Base-by-base conservation (phyloP, 2,797 vertebrate species). In the Pangasius mekongensis region DNA sequence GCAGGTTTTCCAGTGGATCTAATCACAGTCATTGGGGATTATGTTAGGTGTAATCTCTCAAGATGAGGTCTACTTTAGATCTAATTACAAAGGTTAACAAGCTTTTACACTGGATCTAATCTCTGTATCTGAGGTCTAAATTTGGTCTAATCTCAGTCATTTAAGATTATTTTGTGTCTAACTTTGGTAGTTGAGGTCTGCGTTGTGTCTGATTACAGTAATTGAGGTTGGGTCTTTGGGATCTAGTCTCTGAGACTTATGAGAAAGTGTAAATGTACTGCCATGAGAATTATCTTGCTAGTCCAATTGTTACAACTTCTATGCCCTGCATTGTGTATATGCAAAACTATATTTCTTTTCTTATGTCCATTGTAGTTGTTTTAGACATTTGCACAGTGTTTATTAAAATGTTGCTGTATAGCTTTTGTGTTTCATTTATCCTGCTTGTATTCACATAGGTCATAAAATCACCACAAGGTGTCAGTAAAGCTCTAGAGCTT, bases 351-450 rank as follows among this genome's bases (percentile, higher is more conserved):
- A 58, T 30, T 18, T 76, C 43, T 58, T 82, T 60, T 62, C 0
- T 16, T 24, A 49, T 66, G 8, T 66, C 62, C 60, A 66, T 18
- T 66, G 39, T 83, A 52, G 47, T 54, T 84, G 64, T 69, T 52
- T 67, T 52, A 69, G 64, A 84, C 11, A 67, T 84, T 67, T 84
- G 62, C 82, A 36, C 47, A 84, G n/a, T 52, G 16, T 52, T 67
- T 69, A 84, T 67, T 84, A 69, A 84, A 84, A 84, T 69, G 47
- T 67, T 84, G 43, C 82, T 84, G 43, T 67, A 47, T 83, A 30
- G 2, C 60, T 43, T 43, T 14, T 49, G 14, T 30, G 16, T 67
- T 30, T 83, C 2, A n/a, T 49, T n/a, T 18, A 33, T 83, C 24
- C 3, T 67, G 20, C 27, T 66, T 58, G 3, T 49, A 22, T 36